These are phyloP conservation scores for Drosophila bunnanda DNA, from an alignment of 2,888 invertebrate genomes.

Conservation along the genomic window DNA sequence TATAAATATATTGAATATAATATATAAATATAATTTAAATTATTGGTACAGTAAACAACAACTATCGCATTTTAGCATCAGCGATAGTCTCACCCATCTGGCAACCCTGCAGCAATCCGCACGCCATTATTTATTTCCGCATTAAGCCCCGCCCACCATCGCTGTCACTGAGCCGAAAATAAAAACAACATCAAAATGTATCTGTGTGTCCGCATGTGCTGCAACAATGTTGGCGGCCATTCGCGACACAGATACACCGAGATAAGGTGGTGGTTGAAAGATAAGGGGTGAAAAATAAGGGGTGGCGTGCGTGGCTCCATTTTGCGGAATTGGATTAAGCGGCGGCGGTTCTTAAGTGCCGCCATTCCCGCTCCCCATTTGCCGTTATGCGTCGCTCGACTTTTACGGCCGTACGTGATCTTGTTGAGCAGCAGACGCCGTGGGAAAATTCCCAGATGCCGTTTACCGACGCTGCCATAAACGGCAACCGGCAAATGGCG, in stretches of 20 bases:
- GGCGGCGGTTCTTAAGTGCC: constrained; percentile 67
- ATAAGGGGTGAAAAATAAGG: constrained; percentile 20
- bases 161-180: constrained; percentile 16
- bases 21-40: no score
- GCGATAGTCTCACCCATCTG: constrained; percentile 44
- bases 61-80: background rate
- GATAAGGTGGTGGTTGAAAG: constrained; percentile 35
- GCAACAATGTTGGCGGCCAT: constrained; percentile 57
- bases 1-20: no score
- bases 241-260: constrained; percentile 18
- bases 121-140: constrained; percentile 55
- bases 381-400: constrained; percentile 43
- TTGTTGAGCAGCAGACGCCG: constrained; percentile 50
- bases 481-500: constrained; percentile 54
- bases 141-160: constrained; percentile 55
- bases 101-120: constrained; percentile 46
- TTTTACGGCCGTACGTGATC: constrained; percentile 75
- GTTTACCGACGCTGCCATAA: constrained; percentile 53
- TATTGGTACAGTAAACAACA: background rate
- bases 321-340: constrained; percentile 72
- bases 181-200: constrained; percentile 43
- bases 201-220: constrained; percentile 8
- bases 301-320: constrained; percentile 66
- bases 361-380: constrained; percentile 57
- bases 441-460: constrained; percentile 49